Conservation (phyloP, 2,113 vertebrate genomes). For the Pseudopipra pipra region DNA sequence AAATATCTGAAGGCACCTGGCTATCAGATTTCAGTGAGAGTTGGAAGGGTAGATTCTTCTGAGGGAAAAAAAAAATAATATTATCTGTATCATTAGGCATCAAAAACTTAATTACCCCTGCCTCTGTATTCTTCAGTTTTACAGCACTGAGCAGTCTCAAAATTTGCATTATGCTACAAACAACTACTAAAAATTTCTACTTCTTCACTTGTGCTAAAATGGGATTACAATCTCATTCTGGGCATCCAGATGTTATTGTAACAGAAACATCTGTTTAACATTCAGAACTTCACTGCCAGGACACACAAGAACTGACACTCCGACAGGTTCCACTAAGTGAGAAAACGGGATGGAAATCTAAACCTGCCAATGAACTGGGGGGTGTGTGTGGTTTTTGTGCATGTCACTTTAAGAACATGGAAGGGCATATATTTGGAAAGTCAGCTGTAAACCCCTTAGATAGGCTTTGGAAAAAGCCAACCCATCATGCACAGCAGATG, state of each 20-base stretch:
- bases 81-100: neutral
- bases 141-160: neutral
- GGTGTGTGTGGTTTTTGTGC: neutral
- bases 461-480: constrained; percentile 23
- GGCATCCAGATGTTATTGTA: neutral
- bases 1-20: neutral
- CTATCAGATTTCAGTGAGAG: neutral
- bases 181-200: neutral
- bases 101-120: neutral
- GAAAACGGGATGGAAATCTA: neutral
- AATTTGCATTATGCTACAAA: neutral
- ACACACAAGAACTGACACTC: neutral
- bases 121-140: neutral
- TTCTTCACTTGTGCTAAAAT: neutral
- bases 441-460: constrained; percentile 48
- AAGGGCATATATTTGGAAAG: constrained; percentile 44
- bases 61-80: too few relatives aligned
- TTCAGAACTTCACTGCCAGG: neutral
- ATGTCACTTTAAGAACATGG: constrained; percentile 27
- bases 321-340: neutral
- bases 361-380: neutral
- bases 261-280: neutral
- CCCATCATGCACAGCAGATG: constrained; percentile 50
- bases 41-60: neutral
- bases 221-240: neutral